Evolutionary conservation across 2,113 vertebrate genomes (phyloP).

Genomic region (Montifringilla adamsi): DNA sequence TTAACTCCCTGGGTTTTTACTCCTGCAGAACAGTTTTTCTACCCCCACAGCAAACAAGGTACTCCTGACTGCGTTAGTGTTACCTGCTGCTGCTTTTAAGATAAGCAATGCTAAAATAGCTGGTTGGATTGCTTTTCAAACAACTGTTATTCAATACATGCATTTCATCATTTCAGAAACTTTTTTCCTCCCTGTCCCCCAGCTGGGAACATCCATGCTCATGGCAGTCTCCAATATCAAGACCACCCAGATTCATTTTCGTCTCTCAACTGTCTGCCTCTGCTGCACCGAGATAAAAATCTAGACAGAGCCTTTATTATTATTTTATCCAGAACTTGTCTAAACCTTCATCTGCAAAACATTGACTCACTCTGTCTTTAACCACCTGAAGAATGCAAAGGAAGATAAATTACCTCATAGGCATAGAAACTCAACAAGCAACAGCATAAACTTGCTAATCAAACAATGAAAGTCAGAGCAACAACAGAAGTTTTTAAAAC

Average conservation of each 20-base stretch:
- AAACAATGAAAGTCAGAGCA: background rate
- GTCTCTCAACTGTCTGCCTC: constrained; percentile 31
- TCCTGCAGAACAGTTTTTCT: background rate
- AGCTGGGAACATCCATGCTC: constrained; percentile 5
- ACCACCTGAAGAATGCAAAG: constrained; percentile 11
- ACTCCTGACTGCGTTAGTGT: background rate
- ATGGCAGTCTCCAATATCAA: constrained; percentile 8
- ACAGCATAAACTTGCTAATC: background rate
- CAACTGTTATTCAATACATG: background rate
- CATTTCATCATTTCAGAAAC: background rate
- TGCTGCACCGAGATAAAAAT: constrained; percentile 53
- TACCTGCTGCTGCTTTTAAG: constrained; percentile 21
- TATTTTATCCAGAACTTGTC: constrained; percentile 64
- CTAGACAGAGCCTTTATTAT: constrained; percentile 52
- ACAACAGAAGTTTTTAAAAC: background rate
- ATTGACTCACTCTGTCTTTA: constrained; percentile 13
- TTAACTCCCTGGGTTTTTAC: background rate
- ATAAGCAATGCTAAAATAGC: background rate
- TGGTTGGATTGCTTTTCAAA: background rate
- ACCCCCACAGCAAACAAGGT: background rate
- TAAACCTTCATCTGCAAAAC: constrained; percentile 69
- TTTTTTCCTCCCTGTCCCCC: background rate
- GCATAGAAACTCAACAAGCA: background rate
- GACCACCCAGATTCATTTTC: constrained; percentile 29
- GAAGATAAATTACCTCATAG: constrained; percentile 6